phyloP scores from a whole-genome alignment of 1,140 invertebrate species.

The Neodiprion virginianus region DNA sequence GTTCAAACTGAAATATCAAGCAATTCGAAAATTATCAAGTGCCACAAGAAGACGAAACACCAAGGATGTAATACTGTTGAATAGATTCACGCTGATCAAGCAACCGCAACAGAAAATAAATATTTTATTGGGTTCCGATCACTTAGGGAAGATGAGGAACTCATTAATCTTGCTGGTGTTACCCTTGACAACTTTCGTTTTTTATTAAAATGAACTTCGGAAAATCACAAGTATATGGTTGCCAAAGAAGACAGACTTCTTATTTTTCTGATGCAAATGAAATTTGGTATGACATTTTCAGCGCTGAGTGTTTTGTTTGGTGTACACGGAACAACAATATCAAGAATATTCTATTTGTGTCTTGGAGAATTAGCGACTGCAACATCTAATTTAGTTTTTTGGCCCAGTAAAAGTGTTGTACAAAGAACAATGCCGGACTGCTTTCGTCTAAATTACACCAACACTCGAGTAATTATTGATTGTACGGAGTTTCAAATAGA shows the following conservation, averaged over 20 bases:
- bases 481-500: conserved; percentile 55
- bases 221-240: neutral
- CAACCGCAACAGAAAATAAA: conserved; percentile 14
- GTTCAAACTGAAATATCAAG: conserved; percentile 13
- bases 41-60: conserved; percentile 14
- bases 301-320: conserved; percentile 12
- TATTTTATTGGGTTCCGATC: conserved; percentile 14
- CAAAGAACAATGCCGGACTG: conserved; percentile 29
- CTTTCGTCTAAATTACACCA: conserved; percentile 45
- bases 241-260: conserved; percentile 21
- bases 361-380: conserved; percentile 23
- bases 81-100: conserved; percentile 15
- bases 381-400: conserved; percentile 33
- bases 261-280: conserved; percentile 21
- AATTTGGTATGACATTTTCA: conserved; percentile 13
- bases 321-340: neutral
- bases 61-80: conserved; percentile 17
- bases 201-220: neutral
- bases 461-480: conserved; percentile 52
- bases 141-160: conserved; percentile 9
- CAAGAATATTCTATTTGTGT: conserved; percentile 9
- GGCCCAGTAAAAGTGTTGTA: conserved; percentile 31
- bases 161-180: conserved; percentile 16
- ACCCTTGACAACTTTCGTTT: neutral
- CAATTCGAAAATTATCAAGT: neutral